Base-by-base conservation (phyloP, 1,140 invertebrate species). In the honey bee (Apis mellifera) region DNA sequence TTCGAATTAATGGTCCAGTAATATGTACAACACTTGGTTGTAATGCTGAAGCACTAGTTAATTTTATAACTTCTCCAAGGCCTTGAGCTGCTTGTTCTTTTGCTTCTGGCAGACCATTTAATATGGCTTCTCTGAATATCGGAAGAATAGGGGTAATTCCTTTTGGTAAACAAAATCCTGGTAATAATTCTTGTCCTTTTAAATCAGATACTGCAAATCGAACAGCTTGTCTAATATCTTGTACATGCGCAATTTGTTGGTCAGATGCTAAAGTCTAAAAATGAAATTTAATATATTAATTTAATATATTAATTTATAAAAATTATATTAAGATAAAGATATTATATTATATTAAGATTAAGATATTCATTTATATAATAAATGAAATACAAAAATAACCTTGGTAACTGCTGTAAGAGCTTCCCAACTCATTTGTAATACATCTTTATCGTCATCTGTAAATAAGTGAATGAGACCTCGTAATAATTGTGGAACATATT, bases 21-120 rank as follows among this genome's bases (percentile, higher is more conserved):
- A 99, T 99, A 90, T 99, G 97, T 55, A 99, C 97, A 3, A 99
- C 98, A 69, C 98, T 99, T 4, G 98, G 97, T 92, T 99, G 98
- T 26, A 99, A 94, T 11, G 98, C 98, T 68, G 96, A 94, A 1
- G 97, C 95, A 84, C 96, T 97, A 0, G 98, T 98, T 57, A 99
- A 93, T 85, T 96, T 96, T 86, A 99, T 99, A 2, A 99, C 96
- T 95, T 99, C 98, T 13, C 98, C 97, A 73, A 99, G 95, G 84
- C 98, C 98, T 91, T 98, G 96, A n/a, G 98, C 98, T 2, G 98
- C 98, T 84, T 97, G 96, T 94, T 99, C 99, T 93, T 99, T 99
- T 86, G 98, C 96, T 84, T 99, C 99, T 0, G 98, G 97, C 76
- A 97, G 94, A 21, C 98, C 99, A 94, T 98, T 99, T 19, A 99